Evolutionary conservation across 2,797 vertebrate genomes (phyloP).

Genomic region (Thaleichthys pacificus): DNA sequence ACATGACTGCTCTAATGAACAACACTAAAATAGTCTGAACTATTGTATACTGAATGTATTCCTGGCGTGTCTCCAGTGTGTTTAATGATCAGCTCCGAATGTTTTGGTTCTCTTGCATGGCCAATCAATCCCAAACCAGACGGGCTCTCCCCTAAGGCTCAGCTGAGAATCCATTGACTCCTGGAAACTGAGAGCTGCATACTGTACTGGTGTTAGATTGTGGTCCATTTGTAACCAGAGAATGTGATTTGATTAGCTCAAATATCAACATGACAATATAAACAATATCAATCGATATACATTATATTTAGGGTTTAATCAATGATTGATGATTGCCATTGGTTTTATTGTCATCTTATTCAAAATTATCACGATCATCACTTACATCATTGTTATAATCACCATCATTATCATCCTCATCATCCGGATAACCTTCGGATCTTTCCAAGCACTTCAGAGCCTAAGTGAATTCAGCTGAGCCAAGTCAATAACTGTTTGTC

Average conservation of each 20-base stretch:
- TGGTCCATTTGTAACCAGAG: too few species aligned
- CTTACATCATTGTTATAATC: background rate
- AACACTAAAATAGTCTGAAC: background rate
- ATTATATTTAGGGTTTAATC: too few species aligned
- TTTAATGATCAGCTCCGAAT: background rate
- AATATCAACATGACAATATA: too few species aligned
- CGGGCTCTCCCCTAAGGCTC: background rate
- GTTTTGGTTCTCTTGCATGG: background rate
- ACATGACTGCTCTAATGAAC: background rate
- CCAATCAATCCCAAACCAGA: conserved; percentile 1
- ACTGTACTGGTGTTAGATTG: too few species aligned
- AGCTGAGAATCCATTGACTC: background rate
- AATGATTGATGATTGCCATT: too few species aligned
- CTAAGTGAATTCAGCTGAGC: background rate
- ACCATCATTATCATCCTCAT: background rate
- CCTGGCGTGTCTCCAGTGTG: background rate
- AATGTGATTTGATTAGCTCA: too few species aligned
- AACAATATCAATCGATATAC: too few species aligned
- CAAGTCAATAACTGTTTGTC: background rate
- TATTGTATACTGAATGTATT: background rate
- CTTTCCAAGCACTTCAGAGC: background rate
- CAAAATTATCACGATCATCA: background rate
- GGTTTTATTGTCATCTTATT: too few species aligned
- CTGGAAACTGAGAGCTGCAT: background rate
- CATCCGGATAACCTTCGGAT: background rate